Evolutionary conservation across 2,888 invertebrate genomes (phyloP).

Genomic region (Zele albiditarsus): DNA sequence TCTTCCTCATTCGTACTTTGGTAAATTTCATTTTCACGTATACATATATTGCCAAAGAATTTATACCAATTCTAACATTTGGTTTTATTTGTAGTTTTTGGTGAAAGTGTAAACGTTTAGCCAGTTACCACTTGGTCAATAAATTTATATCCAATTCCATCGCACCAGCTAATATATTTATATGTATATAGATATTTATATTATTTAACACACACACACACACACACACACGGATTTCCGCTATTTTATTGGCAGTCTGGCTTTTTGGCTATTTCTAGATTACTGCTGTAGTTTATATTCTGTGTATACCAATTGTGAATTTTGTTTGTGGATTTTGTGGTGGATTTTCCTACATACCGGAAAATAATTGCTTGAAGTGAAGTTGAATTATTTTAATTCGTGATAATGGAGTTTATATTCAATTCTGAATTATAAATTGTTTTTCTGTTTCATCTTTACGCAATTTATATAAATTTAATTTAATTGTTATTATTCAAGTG

Average conservation of each 20-base stretch:
- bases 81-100: conserved; percentile 16
- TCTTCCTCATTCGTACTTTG: conserved; percentile 3
- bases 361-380: too few relatives aligned
- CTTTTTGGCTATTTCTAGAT: conserved; percentile 10
- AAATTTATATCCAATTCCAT: background rate
- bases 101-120: background rate
- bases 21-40: background rate
- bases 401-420: too few relatives aligned
- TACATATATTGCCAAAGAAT: background rate
- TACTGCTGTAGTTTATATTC: background rate
- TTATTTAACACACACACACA: background rate
- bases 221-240: conserved; percentile 4
- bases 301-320: background rate
- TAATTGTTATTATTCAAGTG: too few relatives aligned
- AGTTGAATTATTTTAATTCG: too few relatives aligned
- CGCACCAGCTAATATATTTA: background rate
- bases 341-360: too few relatives aligned
- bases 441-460: too few relatives aligned
- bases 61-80: background rate
- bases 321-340: background rate
- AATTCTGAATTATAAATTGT: too few relatives aligned
- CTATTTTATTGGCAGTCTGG: conserved; percentile 1
- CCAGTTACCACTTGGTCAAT: background rate
- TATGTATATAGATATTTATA: background rate
- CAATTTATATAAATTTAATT: too few relatives aligned